Evolutionary conservation across 2,888 invertebrate species (phyloP).

Genomic region (Euspilapteryx auroguttella): DNA sequence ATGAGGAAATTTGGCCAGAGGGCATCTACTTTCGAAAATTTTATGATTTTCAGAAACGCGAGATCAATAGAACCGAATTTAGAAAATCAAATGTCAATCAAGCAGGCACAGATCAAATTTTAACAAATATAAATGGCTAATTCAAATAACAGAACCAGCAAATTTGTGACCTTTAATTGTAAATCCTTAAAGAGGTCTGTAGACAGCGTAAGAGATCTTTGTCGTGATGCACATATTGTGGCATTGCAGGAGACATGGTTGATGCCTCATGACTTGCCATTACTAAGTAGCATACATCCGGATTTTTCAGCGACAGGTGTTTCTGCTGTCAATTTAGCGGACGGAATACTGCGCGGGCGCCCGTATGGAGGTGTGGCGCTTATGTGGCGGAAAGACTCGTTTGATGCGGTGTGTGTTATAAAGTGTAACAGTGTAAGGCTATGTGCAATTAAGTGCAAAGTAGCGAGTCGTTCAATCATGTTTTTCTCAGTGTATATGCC

Average conservation of each 20-base stretch:
- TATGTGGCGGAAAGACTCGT: not conserved
- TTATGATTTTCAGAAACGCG: no score
- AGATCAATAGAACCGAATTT: no score
- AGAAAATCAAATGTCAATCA: no score
- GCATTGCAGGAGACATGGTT: constrained; percentile 1
- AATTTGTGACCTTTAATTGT: not conserved
- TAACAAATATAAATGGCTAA: no score
- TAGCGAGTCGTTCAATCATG: not conserved
- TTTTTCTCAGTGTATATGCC: constrained; percentile 1
- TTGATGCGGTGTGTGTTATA: constrained; percentile 1
- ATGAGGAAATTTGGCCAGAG: not conserved
- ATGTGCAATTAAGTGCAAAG: not conserved
- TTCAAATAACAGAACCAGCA: not conserved
- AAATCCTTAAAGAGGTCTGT: not conserved
- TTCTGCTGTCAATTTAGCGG: not conserved
- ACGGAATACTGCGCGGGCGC: not conserved
- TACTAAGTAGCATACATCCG: not conserved
- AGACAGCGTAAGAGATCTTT: not conserved
- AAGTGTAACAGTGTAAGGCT: constrained; percentile 1
- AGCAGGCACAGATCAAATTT: no score
- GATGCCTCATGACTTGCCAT: not conserved
- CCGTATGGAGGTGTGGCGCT: not conserved
- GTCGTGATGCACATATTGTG: not conserved
- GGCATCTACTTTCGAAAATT: not conserved
- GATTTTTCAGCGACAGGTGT: not conserved